A percentile compares a stretch with the other conserved stretches of the same genome.
These are phyloP conservation scores for Otocyon megalotis DNA, from an alignment of 2,113 vertebrate genomes.

Conservation along the genomic window DNA sequence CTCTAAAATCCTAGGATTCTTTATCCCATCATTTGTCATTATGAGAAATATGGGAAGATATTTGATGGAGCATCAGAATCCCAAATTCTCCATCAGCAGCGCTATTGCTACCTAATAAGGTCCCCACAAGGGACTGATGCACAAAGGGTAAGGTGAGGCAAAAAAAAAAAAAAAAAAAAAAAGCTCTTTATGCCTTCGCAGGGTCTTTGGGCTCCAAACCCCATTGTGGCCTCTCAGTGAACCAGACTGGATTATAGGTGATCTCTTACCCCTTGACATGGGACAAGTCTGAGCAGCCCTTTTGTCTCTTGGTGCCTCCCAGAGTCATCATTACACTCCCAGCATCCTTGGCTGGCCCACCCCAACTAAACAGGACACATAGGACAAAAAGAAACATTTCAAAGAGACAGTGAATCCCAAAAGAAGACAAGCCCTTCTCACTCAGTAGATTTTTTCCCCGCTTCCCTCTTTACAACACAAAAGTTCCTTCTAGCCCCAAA, in stretches of 20 bases:
- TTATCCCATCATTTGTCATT: background rate
- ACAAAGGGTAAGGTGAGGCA: background rate
- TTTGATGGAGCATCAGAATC: background rate
- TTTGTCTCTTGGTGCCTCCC: background rate
- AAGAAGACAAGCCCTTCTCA: background rate
- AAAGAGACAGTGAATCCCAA: background rate
- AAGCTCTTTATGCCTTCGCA: background rate
- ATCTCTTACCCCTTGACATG: background rate
- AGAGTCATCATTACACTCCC: background rate
- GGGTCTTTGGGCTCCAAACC: background rate
- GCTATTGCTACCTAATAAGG: background rate
- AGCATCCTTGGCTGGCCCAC: background rate
- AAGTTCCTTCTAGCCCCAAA: background rate
- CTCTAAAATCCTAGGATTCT: background rate
- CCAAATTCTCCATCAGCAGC: background rate
- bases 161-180: background rate
- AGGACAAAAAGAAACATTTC: background rate
- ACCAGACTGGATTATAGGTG: background rate
- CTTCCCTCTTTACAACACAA: background rate
- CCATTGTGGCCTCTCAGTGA: background rate
- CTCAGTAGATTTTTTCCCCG: background rate
- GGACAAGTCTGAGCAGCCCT: background rate
- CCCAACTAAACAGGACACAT: background rate
- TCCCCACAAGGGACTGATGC: background rate
- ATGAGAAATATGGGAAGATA: background rate